Conservation (phyloP, 2,113 vertebrate genomes). For the Pollimyrus isidori region DNA sequence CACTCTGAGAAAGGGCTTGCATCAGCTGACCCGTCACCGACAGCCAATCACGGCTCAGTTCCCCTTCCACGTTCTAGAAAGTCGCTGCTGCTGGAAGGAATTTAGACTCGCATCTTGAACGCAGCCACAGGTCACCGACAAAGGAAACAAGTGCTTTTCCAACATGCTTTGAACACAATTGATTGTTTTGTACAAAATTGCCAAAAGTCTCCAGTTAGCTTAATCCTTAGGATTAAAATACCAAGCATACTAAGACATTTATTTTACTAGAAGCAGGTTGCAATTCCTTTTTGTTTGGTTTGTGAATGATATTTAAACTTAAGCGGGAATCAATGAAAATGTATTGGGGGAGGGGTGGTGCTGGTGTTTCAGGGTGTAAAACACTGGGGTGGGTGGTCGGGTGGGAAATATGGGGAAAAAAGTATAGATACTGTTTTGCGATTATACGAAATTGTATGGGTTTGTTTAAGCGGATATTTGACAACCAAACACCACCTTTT, state of each 20-base stretch:
- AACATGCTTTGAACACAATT: background rate
- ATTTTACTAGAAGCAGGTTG: background rate
- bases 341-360: background rate
- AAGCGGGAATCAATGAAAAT: background rate
- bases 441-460: background rate
- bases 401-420: background rate
- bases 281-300: background rate
- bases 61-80: background rate
- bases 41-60: background rate
- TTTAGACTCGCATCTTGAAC: background rate
- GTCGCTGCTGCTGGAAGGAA: background rate
- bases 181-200: conserved; percentile 9
- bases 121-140: background rate
- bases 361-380: background rate
- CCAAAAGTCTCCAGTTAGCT: conserved; percentile 3
- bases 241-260: background rate
- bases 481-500: background rate
- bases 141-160: conserved; percentile 1
- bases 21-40: background rate
- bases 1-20: conserved; percentile 7
- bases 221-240: background rate
- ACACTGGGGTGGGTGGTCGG: background rate
- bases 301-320: background rate
- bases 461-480: background rate
- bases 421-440: background rate